Base-by-base conservation (phyloP, 2,888 invertebrate species). In the Lasioglossum marginatum region DNA sequence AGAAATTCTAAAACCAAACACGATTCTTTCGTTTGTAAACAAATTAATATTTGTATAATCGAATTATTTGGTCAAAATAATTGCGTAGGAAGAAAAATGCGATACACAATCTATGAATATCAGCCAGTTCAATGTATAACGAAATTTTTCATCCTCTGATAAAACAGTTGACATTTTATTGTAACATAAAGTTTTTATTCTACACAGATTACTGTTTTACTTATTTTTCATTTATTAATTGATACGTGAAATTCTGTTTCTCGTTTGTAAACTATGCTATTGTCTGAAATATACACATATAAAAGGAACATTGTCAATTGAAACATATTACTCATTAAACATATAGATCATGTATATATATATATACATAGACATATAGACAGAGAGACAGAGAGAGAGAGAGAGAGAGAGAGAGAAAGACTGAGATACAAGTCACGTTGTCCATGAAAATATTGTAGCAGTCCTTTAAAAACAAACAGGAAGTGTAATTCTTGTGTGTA, bases 401-500 rank as follows among this genome's bases (percentile, higher is more conserved):
- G 14, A 43, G 0, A 45, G 5, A 48, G 5, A 48, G 48, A 48
- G 45, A 45, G 16, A 45, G 19, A 23, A 0, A 6, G 23, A 23
- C 0, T 8, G 27, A 66, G 66, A 10, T 71, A 27, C 34, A 40
- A 63, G 37, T 40, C 34, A 52, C 16, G 34, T 83, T 73, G 45
- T 78, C 78, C 31, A 77, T 76, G 86, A 86, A 90, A 90, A 84
- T 87, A 75, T 40, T 66, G 74, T 88, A 81, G 85, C 77, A 88
- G 77, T 91, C 86, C 82, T 87, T 85, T 83, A 85, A 88, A 82
- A 90, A 83, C 85, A 77, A 80, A 52, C 70, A 90, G 86, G 77
- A 80, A 88, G 80, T 71, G 77, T 87, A 83, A 77, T 82, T 88
- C 83, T 88, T 91, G 83, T 90, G 90, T 85, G 86, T 83, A 82